Evolutionary conservation across 2,888 invertebrate genomes (phyloP), one percentile per base, ranked within the genome.

Genomic region (Yponomeuta plumbellus): DNA sequence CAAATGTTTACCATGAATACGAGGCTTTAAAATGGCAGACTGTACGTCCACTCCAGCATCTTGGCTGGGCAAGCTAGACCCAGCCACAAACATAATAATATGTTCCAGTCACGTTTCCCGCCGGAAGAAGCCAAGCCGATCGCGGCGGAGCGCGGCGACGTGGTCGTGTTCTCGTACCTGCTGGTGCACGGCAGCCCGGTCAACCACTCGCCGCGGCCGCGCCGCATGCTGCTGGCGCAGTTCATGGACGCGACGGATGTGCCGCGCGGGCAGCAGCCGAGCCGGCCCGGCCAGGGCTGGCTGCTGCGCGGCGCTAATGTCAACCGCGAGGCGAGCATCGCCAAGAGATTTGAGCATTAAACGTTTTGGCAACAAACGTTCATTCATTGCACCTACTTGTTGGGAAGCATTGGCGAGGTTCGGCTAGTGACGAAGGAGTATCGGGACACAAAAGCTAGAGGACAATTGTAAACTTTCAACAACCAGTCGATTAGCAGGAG

Each of bases 101-200:
- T 34, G 34, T 64, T 70, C 34, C 80, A 91, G 88, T 79, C 73
- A 44, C 80, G 85, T 71, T 92, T 86, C 71, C 88, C 93, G 0
- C 74, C 93, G 10, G 84, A 86, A 13, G 80, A 81, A 6, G 93
- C 92, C 0, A 85, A 84, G 0, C 92, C 93, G 0, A 85, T 93
- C 1, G 70, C 80, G 0, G 92, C 93, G 0, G 88, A 86, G 61
- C 86, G 88, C 10, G 93, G 93, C 0, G 92, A 93, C 67, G 78
- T 93, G n/a, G 83, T 93, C 1, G 79, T 93, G 22, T 93, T 93
- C 76, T 93, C 93, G 0, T 93, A 93, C 73, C 81, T 93, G 10
- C 79, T 93, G 56, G 78, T 93, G 34, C 93, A 93, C 72, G 93
- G 93, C 59, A 93, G 93, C 63, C 91, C 92, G 10, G 73, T 88